Evolutionary conservation across 2,113 vertebrate species (phyloP).

Genomic region (Calyptomena viridis): DNA sequence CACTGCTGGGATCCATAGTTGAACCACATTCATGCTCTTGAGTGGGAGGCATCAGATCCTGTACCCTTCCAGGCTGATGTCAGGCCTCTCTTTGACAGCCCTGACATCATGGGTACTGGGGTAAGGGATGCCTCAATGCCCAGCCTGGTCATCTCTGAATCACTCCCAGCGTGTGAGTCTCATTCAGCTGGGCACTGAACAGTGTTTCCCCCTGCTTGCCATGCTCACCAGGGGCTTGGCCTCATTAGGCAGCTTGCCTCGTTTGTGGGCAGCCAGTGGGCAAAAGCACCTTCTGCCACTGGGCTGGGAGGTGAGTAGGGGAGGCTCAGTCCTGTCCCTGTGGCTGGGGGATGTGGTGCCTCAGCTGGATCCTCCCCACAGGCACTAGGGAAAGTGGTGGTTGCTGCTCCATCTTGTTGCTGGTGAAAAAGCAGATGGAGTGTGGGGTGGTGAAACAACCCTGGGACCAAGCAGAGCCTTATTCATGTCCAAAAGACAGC

Average conservation of each 20-base stretch:
- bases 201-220: not conserved
- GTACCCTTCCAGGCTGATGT: not conserved
- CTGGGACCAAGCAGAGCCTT: not conserved
- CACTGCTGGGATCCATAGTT: not conserved
- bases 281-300: not conserved
- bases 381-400: not conserved
- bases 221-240: fast-evolving
- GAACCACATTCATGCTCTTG: not conserved
- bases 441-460: not conserved
- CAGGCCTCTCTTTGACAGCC: not conserved
- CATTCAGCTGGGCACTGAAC: not conserved
- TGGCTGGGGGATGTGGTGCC: fast-evolving
- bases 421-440: not conserved
- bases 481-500: not conserved
- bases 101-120: not conserved
- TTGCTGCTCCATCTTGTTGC: not conserved
- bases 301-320: not conserved
- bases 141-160: constrained; percentile 29
- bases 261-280: not conserved
- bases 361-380: not conserved
- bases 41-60: not conserved
- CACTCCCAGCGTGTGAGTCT: not conserved
- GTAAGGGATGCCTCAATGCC: not conserved
- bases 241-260: not conserved
- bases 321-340: not conserved